Evolutionary conservation across 2,888 invertebrate species (phyloP).

Genomic region (Dynastes tityus): DNA sequence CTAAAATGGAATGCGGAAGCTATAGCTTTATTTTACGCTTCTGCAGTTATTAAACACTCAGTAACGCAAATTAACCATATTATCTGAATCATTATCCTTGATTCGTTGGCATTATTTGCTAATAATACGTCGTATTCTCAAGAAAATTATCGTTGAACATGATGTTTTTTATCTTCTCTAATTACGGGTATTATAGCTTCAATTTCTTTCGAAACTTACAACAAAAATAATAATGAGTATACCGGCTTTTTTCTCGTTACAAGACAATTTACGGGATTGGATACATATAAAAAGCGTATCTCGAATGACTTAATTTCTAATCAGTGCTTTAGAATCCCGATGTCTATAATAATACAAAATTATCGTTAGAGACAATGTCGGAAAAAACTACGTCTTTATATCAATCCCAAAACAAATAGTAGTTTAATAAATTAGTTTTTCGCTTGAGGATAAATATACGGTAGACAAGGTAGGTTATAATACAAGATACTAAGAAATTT

Average conservation of each 20-base stretch:
- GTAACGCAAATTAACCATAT: neutral
- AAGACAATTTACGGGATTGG: neutral
- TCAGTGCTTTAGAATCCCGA: no score
- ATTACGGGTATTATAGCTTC: neutral
- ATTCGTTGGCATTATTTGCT: neutral
- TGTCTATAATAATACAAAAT: no score
- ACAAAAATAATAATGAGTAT: neutral
- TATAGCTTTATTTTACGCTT: neutral
- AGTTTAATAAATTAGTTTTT: no score
- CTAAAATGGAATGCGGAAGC: neutral
- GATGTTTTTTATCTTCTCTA: neutral
- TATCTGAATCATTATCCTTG: conserved; percentile 8
- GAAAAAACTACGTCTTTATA: no score
- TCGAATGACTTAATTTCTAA: no score
- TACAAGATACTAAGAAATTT: no score
- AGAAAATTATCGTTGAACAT: neutral
- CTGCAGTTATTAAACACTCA: neutral
- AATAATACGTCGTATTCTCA: neutral
- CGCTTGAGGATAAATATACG: no score
- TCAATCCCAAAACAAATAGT: no score
- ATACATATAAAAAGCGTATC: no score
- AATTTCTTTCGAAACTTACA: conserved; percentile 4
- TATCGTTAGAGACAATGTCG: no score
- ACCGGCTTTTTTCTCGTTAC: neutral
- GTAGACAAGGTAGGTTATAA: no score